Percentiles rank a stretch among this genome's conserved stretches.
These are phyloP conservation scores for Apteryx mantelli DNA, from an alignment of 2,113 vertebrate genomes.

Conservation along the genomic window DNA sequence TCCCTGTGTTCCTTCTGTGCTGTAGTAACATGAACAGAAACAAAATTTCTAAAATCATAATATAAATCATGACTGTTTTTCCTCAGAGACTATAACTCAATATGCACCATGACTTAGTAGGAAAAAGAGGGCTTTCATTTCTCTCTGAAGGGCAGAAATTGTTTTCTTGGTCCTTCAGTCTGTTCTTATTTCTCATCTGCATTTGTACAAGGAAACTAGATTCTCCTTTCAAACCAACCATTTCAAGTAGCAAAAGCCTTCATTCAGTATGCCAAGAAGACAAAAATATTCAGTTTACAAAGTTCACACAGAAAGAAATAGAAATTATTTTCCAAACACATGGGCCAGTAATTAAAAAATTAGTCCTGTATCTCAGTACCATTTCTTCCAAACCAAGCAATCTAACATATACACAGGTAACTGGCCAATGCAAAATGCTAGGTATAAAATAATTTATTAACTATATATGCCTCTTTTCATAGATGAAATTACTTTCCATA, in stretches of 20 bases:
- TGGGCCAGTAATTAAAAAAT: background rate
- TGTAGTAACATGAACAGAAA: background rate
- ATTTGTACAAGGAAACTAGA: background rate
- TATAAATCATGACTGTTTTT: background rate
- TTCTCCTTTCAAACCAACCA: background rate
- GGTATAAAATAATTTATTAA: background rate
- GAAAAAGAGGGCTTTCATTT: background rate
- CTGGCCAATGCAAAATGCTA: background rate
- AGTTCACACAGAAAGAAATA: background rate
- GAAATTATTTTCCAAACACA: background rate
- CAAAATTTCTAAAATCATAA: background rate
- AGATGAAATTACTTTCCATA: background rate
- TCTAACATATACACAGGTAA: background rate
- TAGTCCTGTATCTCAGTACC: background rate
- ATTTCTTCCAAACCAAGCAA: slow-evolving; percentile 1
- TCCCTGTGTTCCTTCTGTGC: background rate
- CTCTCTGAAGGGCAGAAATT: background rate
- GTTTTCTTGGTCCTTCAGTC: background rate
- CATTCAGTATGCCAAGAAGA: background rate
- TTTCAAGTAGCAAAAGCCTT: background rate
- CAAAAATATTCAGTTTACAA: background rate
- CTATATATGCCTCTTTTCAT: background rate
- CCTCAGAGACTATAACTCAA: background rate
- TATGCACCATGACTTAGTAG: background rate
- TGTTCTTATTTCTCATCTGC: slow-evolving; percentile 1